These are phyloP conservation scores for Condylura cristata DNA, from an alignment of 2,113 vertebrate species.

Conservation along the genomic window DNA sequence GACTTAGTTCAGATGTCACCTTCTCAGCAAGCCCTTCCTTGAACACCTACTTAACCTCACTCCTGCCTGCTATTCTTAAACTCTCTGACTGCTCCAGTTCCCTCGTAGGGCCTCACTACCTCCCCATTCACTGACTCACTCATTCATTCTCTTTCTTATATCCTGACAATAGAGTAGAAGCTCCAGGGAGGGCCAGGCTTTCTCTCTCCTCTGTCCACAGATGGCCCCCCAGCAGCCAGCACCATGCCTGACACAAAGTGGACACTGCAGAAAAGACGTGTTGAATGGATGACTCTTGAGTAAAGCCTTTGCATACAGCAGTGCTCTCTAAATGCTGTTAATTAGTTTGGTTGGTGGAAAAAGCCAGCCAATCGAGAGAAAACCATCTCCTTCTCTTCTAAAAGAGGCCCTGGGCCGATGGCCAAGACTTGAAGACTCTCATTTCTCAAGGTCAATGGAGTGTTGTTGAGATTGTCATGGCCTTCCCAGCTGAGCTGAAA, in stretches of 20 bases:
- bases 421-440: not conserved
- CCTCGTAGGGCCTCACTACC: too few species aligned
- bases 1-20: not conserved
- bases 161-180: not conserved
- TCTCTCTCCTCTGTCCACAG: not conserved
- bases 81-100: not conserved
- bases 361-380: not conserved
- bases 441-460: not conserved
- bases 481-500: slow-evolving; percentile 80
- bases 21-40: not conserved
- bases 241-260: not conserved
- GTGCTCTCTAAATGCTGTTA: not conserved
- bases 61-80: not conserved
- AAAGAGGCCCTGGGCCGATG: not conserved
- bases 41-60: not conserved
- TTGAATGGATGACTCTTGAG: not conserved
- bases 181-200: not conserved
- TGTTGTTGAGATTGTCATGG: slow-evolving; percentile 71
- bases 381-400: not conserved
- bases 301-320: not conserved
- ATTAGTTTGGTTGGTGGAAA: not conserved
- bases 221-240: not conserved
- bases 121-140: not conserved
- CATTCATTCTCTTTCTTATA: not conserved
- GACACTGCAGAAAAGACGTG: not conserved